These are phyloP conservation scores for Sesamia inferens DNA, from an alignment of 2,888 invertebrate genomes.

Conservation along the genomic window DNA sequence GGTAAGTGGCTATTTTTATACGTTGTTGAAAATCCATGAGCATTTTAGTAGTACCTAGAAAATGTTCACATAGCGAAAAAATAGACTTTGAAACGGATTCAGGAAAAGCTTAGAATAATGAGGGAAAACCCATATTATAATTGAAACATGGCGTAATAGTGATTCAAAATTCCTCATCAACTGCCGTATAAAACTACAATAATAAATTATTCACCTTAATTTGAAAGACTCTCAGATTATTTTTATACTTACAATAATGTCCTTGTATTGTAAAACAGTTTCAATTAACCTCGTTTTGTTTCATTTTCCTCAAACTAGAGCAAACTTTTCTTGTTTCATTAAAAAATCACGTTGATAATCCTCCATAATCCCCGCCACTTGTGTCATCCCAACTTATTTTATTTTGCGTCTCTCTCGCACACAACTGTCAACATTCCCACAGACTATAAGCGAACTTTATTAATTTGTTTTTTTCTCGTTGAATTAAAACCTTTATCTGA, in stretches of 20 bases:
- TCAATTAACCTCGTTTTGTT: background rate
- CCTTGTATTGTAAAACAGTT: background rate
- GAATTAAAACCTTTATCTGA: conserved; percentile 88
- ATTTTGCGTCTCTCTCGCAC: conserved; percentile 52
- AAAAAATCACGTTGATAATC: conserved; percentile 57
- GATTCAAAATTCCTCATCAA: background rate
- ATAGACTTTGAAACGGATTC: background rate
- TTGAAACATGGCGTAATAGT: background rate
- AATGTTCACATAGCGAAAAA: background rate
- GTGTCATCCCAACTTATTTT: conserved; percentile 64
- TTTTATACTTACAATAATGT: background rate
- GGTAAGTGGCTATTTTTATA: conserved; percentile 12
- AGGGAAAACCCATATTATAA: background rate
- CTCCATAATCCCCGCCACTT: conserved; percentile 52
- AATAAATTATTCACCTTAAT: background rate
- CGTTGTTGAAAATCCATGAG: background rate
- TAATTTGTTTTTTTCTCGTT: conserved; percentile 71
- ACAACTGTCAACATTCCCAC: conserved; percentile 85
- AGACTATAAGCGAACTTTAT: conserved; percentile 72
- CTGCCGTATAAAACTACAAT: background rate
- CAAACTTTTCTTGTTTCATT: conserved; percentile 42
- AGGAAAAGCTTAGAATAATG: background rate
- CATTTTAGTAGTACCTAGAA: no score
- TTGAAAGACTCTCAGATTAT: background rate
- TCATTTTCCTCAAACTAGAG: conserved; percentile 1